Base-by-base conservation (phyloP, 2,113 vertebrate species). In the Nicator chloris region DNA sequence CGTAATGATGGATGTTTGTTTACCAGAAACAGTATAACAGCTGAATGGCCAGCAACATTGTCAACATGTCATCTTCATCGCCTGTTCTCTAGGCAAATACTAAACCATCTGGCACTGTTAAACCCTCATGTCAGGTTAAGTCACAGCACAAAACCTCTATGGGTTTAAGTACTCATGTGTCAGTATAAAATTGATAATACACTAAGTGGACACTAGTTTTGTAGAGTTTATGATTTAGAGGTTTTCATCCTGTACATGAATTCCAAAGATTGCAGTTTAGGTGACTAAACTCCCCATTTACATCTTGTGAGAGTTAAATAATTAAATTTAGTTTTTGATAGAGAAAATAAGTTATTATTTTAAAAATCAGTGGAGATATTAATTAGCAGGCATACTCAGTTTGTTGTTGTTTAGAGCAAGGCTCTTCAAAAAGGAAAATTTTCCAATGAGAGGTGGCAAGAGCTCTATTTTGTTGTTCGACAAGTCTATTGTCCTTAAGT, bases 401-500 rank as follows among this genome's bases (percentile, higher is more conserved):
- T 98, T 98, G 98, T 99, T 99, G 96, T 94, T 97, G 98, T 98
- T 99, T 70, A 99, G 95, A 66, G 97, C 98, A 88, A 99, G 98
- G 96, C 99, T 99, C 97, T 98, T 99, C 82, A 99, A 97, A 63
- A 98, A 98, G 65, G 98, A 97, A 93, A 99, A 99, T 96, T 98
- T 99, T 64, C 99, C 99, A 31, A 99, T 96, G 65, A 98, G 84
- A 6, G 97, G 95, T 33, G 99, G 98, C 56, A 99, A 97, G 33
- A 95, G 86, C 83, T 99, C 99, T 42, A 99, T 99, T 97, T 99
- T 99, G 97, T 99, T 99, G 90, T 97, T 98, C 0, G 99, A 99
- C 96, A 99, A 97, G 73, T 99, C 98, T 61, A 99, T 98, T 2
- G 99, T 99, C 92, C 99, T 98, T 64, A 99, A 98, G 95, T 99